Percentiles rank a stretch among this genome's conserved stretches.
Evolutionary conservation across 2,888 invertebrate genomes (phyloP).

Genomic region (Stenurella melanura): DNA sequence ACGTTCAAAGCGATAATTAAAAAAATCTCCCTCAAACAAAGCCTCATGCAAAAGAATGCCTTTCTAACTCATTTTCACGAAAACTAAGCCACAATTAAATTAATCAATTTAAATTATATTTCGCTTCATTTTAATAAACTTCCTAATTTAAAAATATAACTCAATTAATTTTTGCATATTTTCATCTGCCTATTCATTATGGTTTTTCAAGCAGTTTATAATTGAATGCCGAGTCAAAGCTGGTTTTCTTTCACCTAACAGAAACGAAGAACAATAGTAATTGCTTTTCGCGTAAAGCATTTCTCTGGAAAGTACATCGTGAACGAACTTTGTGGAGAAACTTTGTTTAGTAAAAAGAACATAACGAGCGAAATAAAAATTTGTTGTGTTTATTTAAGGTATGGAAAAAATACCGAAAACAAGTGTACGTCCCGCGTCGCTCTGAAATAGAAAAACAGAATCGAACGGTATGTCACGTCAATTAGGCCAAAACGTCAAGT

Average conservation of each 20-base stretch:
- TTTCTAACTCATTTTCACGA: background rate
- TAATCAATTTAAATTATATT: constrained; percentile 7
- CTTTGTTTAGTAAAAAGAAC: background rate
- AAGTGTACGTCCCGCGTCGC: too few species aligned
- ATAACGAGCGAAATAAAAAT: too few species aligned
- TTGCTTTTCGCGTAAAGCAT: background rate
- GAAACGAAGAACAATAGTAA: background rate
- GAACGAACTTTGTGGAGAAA: background rate
- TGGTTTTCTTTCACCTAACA: background rate
- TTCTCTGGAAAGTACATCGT: background rate
- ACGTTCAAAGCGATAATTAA: too few species aligned
- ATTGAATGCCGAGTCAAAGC: constrained; percentile 1
- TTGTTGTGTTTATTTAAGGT: too few species aligned
- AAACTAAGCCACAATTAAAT: constrained; percentile 13
- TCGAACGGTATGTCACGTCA: too few species aligned
- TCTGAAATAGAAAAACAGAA: too few species aligned
- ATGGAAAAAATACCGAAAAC: too few species aligned
- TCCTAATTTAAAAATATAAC: constrained; percentile 22
- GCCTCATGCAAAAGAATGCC: too few species aligned
- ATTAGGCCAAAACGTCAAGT: too few species aligned
- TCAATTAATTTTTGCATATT: constrained; percentile 21
- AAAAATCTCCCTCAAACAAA: too few species aligned
- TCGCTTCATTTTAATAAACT: constrained; percentile 11
- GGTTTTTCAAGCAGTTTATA: constrained; percentile 1
- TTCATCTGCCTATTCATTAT: constrained; percentile 11